Evolutionary conservation across 2,888 invertebrate genomes (phyloP).

Genomic region (Lapara coniferarum): DNA sequence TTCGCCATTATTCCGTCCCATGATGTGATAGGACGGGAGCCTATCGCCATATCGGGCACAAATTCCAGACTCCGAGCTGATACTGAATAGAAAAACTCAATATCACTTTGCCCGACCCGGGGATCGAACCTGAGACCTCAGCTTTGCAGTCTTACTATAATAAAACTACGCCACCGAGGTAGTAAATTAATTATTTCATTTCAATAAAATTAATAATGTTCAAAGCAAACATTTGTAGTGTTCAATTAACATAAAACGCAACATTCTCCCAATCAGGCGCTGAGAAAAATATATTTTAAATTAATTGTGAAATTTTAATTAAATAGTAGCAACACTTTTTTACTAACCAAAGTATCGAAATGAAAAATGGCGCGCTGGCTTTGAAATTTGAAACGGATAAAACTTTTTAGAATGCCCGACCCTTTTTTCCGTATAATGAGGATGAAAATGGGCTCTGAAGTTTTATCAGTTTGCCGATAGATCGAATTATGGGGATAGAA

Average conservation of each 20-base stretch:
- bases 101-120: no score
- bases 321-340: not conserved
- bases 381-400: constrained; percentile 50
- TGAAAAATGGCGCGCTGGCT: constrained; percentile 45
- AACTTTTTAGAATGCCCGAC: constrained; percentile 42
- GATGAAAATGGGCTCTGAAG: constrained; percentile 42
- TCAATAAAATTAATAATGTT: no score
- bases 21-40: no score
- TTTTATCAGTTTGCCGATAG: constrained; percentile 42
- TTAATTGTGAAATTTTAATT: constrained; percentile 26
- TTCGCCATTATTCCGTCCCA: no score
- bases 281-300: constrained; percentile 26
- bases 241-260: not conserved
- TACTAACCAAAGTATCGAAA: constrained; percentile 18
- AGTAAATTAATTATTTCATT: no score
- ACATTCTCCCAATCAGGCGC: not conserved
- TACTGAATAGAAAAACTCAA: no score
- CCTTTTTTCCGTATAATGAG: constrained; percentile 49
- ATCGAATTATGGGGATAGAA: constrained; percentile 33
- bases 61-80: no score
- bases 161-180: no score
- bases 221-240: no score
- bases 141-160: no score
- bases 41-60: no score
- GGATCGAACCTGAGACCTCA: no score